Conservation (phyloP, 2,888 invertebrate genomes). For the Anodontia alba region DNA sequence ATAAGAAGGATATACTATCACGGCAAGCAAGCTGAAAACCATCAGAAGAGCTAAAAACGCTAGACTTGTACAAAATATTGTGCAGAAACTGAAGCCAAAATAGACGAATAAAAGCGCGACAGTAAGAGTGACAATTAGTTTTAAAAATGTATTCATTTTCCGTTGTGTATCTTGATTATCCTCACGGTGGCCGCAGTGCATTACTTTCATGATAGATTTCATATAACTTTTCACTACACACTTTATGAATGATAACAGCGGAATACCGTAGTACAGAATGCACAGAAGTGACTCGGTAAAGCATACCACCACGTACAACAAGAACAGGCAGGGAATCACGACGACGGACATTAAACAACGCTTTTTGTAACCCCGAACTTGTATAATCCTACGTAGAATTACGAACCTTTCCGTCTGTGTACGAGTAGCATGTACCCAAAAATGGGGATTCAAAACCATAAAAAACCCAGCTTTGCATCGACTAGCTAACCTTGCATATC, state of each 20-base stretch:
- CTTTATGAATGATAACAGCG: conserved; percentile 4
- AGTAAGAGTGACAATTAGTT: not conserved
- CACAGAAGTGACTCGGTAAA: conserved; percentile 14
- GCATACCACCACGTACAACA: conserved; percentile 19
- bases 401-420: not conserved
- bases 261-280: conserved; percentile 29
- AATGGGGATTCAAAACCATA: conserved; percentile 26
- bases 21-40: conserved; percentile 34
- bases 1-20: conserved; percentile 37
- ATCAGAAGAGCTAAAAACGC: conserved; percentile 28
- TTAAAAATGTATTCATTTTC: not conserved
- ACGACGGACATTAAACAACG: not conserved
- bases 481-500: conserved; percentile 19
- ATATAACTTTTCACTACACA: not conserved
- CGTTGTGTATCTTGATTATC: not conserved
- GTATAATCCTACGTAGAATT: not conserved
- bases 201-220: not conserved
- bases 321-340: not conserved
- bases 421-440: conserved; percentile 21
- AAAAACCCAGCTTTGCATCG: conserved; percentile 22
- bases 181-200: not conserved
- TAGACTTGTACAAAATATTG: conserved; percentile 30
- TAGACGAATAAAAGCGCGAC: not conserved
- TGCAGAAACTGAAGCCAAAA: conserved; percentile 23
- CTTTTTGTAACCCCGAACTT: not conserved